Conservation (phyloP, 2,888 invertebrate genomes). For the Poecilus cupreus region DNA sequence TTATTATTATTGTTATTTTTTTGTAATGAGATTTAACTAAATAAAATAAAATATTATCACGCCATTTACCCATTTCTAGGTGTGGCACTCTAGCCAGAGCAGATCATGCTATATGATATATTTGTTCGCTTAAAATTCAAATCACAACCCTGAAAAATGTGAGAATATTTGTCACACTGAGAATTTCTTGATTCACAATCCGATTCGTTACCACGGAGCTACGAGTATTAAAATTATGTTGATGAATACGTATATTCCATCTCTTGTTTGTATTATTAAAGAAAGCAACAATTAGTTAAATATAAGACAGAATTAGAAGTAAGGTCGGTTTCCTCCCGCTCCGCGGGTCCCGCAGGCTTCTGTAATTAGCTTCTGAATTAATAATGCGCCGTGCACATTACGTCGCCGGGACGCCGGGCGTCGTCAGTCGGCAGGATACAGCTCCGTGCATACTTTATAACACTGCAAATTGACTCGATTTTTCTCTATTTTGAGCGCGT, state of each 20-base stretch:
- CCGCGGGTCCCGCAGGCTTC: constrained; percentile 60
- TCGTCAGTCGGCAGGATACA: background rate
- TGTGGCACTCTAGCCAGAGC: no score
- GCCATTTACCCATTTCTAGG: no score
- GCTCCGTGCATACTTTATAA: constrained; percentile 53
- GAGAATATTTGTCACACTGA: no score
- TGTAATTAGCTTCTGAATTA: constrained; percentile 71
- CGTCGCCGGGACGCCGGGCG: background rate
- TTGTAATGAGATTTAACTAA: no score
- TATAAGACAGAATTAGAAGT: constrained; percentile 71
- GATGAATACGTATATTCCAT: constrained; percentile 22
- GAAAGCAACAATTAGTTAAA: constrained; percentile 72
- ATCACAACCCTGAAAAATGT: no score
- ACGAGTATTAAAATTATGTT: background rate
- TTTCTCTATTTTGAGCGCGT: constrained; percentile 54
- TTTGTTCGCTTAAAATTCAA: no score
- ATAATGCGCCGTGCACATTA: constrained; percentile 63
- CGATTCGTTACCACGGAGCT: background rate
- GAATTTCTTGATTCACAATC: background rate
- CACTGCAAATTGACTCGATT: constrained; percentile 52
- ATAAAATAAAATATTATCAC: no score
- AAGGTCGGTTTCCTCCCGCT: constrained; percentile 56
- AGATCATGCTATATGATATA: no score
- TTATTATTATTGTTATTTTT: no score
- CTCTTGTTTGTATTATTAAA: constrained; percentile 70